phyloP scores from a whole-genome alignment of 1,140 invertebrate species.

The Lepidurus arcticus region DNA sequence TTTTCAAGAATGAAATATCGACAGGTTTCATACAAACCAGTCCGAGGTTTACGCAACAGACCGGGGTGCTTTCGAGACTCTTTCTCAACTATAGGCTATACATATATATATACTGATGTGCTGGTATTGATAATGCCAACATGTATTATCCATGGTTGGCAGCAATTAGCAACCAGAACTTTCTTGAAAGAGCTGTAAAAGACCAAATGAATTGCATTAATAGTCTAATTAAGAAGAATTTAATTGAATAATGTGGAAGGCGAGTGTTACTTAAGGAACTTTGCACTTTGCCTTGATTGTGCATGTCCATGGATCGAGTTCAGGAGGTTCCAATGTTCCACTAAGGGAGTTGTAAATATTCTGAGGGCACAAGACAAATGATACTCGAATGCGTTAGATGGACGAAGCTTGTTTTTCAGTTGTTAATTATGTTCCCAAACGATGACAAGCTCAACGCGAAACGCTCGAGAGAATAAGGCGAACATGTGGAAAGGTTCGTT shows the following conservation, averaged over 20 bases:
- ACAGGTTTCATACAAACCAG: too few species aligned
- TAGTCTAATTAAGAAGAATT: too few species aligned
- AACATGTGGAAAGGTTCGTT: conserved; percentile 14
- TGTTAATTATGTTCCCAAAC: background rate
- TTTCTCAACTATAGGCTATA: too few species aligned
- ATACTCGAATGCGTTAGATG: background rate
- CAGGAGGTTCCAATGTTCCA: background rate
- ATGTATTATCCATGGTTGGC: too few species aligned
- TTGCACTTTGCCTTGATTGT: conserved; percentile 2
- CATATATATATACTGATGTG: too few species aligned
- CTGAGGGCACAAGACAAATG: background rate
- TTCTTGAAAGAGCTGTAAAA: too few species aligned
- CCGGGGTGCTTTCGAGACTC: too few species aligned
- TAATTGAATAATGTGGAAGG: background rate
- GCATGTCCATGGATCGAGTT: background rate
- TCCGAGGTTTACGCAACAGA: too few species aligned
- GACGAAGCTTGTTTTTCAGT: background rate
- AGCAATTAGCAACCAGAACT: too few species aligned
- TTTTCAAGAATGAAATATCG: too few species aligned
- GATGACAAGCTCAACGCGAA: background rate
- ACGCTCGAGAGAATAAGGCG: background rate
- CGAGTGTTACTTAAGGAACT: background rate
- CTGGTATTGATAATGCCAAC: too few species aligned
- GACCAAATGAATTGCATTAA: too few species aligned
- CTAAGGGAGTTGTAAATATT: background rate